Evolutionary conservation across 2,113 vertebrate genomes (phyloP).

Genomic region (Hippocampus zosterae): DNA sequence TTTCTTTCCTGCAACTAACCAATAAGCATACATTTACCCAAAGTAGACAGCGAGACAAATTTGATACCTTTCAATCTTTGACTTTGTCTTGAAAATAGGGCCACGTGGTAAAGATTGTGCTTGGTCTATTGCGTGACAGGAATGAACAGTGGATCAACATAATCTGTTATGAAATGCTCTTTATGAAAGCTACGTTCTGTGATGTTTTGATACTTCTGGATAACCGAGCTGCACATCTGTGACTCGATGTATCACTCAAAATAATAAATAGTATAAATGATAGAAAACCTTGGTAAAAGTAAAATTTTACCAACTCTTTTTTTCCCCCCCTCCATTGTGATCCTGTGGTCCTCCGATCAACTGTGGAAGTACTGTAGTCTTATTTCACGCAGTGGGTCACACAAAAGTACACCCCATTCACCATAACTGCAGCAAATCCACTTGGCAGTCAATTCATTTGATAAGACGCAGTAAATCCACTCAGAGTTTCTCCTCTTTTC

Average conservation of each 20-base stretch:
- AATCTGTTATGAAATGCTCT: slow-evolving; percentile 9
- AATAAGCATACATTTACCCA: slow-evolving; percentile 42
- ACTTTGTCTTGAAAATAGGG: slow-evolving; percentile 8
- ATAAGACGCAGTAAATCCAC: slow-evolving; percentile 49
- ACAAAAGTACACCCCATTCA: slow-evolving; percentile 39
- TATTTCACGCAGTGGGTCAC: slow-evolving; percentile 49
- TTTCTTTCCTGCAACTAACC: slow-evolving; percentile 29
- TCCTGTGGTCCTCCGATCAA: slow-evolving; percentile 41
- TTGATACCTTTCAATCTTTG: slow-evolving; percentile 25
- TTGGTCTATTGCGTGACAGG: slow-evolving; percentile 6
- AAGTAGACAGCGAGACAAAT: slow-evolving; percentile 48
- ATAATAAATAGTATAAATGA: slow-evolving; percentile 70
- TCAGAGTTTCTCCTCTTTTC: slow-evolving; percentile 34
- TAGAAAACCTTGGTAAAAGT: slow-evolving; percentile 60
- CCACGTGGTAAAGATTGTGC: neutral
- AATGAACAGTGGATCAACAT: slow-evolving; percentile 10
- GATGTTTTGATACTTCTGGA: slow-evolving; percentile 3
- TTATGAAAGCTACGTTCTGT: neutral
- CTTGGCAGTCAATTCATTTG: slow-evolving; percentile 43
- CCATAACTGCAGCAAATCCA: slow-evolving; percentile 47
- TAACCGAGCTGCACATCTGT: slow-evolving; percentile 25
- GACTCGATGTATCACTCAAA: slow-evolving; percentile 47
- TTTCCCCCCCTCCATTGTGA: slow-evolving; percentile 30
- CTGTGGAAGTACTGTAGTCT: slow-evolving; percentile 44
- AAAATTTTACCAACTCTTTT: no score